Percentiles rank a stretch among this genome's conserved stretches.
These are phyloP conservation scores for Odontocerum albicorne DNA, from an alignment of 2,888 invertebrate species.

Conservation along the genomic window DNA sequence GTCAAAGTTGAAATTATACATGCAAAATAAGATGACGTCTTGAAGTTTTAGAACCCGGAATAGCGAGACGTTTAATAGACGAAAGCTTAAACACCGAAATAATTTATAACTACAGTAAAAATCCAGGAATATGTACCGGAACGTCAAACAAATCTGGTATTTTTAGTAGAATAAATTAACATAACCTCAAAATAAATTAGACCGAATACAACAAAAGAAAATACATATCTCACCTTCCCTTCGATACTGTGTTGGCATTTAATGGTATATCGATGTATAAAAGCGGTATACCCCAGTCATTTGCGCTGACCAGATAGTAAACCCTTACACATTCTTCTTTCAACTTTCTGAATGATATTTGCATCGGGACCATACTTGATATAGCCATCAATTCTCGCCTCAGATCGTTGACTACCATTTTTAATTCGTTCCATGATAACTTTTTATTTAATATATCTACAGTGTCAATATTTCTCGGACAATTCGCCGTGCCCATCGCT, in stretches of 20 bases:
- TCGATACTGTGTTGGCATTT: slow-evolving; percentile 50
- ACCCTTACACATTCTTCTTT: slow-evolving; percentile 80
- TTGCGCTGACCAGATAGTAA: slow-evolving; percentile 87
- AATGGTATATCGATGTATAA: slow-evolving; percentile 82
- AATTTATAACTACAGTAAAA: too few relatives aligned
- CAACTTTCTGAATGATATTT: slow-evolving; percentile 77
- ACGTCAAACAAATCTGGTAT: too few relatives aligned
- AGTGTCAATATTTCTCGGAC: not conserved
- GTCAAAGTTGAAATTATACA: too few relatives aligned
- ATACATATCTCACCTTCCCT: slow-evolving; percentile 55
- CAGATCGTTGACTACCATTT: slow-evolving; percentile 78
- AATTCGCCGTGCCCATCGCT: not conserved
- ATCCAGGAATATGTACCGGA: too few relatives aligned
- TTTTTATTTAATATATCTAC: slow-evolving; percentile 43
- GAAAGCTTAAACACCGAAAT: too few relatives aligned
- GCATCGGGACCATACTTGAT: slow-evolving; percentile 80
- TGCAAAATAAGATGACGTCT: too few relatives aligned
- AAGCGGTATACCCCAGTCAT: slow-evolving; percentile 88
- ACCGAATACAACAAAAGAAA: too few relatives aligned
- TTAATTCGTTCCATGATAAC: slow-evolving; percentile 77
- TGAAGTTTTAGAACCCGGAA: too few relatives aligned
- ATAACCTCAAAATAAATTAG: too few relatives aligned
- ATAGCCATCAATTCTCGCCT: slow-evolving; percentile 76
- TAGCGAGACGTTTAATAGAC: too few relatives aligned
- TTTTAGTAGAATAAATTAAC: too few relatives aligned